Conservation (phyloP, 2,797 vertebrate species). For the Sciurus vulgaris region DNA sequence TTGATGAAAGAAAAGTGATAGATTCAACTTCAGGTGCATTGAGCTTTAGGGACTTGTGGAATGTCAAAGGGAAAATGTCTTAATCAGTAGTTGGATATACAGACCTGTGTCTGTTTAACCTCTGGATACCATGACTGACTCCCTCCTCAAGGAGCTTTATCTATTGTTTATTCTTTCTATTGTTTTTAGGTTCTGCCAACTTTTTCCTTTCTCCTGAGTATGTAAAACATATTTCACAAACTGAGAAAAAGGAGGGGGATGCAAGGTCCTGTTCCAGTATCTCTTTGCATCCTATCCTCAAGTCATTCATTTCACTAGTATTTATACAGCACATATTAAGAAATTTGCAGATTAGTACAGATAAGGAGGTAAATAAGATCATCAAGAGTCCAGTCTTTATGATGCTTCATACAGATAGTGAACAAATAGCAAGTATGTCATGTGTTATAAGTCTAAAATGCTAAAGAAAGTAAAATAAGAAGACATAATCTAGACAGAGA, state of each 20-base stretch:
- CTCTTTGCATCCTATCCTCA: background rate
- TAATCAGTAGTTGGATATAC: background rate
- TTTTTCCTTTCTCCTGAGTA: background rate
- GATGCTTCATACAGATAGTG: background rate
- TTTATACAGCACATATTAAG: background rate
- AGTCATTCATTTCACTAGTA: background rate
- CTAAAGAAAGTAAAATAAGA: background rate
- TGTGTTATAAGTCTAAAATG: background rate
- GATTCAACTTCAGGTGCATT: background rate
- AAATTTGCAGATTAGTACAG: background rate
- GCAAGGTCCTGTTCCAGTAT: background rate
- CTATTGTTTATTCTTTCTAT: background rate
- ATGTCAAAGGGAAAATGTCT: background rate
- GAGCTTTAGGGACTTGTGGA: background rate
- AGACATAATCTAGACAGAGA: background rate
- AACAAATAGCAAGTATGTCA: background rate
- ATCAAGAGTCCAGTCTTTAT: background rate
- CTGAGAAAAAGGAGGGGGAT: background rate
- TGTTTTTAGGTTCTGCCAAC: background rate
- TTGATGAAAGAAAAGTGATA: background rate
- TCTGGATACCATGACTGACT: background rate
- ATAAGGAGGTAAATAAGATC: background rate
- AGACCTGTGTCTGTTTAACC: background rate
- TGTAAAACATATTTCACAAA: background rate
- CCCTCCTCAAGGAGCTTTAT: background rate